Evolutionary conservation across 23 tunicate species (phyloP).

Genomic region (Ciona savignyi): DNA sequence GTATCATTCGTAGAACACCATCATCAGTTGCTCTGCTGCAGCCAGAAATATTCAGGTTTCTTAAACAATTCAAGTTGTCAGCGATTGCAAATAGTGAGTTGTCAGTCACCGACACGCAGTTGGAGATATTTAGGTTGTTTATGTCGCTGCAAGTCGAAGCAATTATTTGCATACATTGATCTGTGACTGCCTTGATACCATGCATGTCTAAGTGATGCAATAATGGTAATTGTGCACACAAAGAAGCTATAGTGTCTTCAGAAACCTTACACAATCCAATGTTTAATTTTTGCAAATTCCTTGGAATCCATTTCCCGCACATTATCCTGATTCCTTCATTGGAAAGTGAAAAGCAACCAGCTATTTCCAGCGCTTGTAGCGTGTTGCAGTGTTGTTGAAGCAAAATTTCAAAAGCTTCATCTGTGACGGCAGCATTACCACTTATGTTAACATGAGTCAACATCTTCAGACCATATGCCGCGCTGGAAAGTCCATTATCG

Average conservation of each 20-base stretch:
- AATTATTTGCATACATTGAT: background rate
- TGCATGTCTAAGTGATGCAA: background rate
- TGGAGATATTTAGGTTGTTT: background rate
- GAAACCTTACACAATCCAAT: background rate
- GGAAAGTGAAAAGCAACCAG: background rate
- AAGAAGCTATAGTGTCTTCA: background rate
- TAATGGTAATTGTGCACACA: background rate
- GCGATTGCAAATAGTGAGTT: background rate
- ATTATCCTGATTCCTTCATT: background rate
- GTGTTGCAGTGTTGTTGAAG: background rate
- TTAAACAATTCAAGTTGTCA: background rate
- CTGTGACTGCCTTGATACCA: background rate
- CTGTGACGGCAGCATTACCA: background rate
- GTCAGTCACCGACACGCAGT: background rate
- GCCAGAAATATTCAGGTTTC: background rate
- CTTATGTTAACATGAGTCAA: background rate
- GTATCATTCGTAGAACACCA: background rate
- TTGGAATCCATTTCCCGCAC: background rate
- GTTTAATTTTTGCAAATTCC: background rate
- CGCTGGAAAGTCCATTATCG: background rate
- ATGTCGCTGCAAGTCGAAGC: background rate
- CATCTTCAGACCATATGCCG: background rate
- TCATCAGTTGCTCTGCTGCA: background rate
- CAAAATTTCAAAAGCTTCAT: background rate
- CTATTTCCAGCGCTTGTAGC: background rate